Percentiles rank a stretch among this genome's conserved stretches.
Evolutionary conservation across 2,113 vertebrate genomes (phyloP).

Genomic region (Trogon melanurus): DNA sequence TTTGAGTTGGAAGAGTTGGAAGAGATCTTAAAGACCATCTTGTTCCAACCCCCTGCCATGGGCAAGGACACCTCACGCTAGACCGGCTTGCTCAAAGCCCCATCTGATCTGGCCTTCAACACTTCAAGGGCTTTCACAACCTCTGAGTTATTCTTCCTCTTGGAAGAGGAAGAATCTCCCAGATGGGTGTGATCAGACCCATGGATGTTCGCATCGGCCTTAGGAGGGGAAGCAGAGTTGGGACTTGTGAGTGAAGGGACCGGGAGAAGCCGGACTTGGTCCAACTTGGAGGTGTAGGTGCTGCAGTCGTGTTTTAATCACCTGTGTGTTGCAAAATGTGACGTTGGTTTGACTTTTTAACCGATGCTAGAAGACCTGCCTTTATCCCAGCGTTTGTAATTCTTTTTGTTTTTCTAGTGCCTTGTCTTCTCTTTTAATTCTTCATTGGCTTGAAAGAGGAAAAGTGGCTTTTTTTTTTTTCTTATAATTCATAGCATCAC

Average conservation of each 20-base stretch:
- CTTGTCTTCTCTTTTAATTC: neutral
- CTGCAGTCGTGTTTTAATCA: neutral
- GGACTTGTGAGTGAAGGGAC: neutral
- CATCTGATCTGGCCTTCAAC: too few relatives aligned
- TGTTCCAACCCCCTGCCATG: too few relatives aligned
- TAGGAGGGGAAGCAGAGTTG: neutral
- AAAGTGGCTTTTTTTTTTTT: neutral
- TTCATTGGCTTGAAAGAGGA: neutral
- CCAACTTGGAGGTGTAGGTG: neutral
- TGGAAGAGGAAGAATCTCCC: neutral
- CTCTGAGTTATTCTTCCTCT: neutral
- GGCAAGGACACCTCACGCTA: too few relatives aligned
- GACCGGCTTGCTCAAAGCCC: too few relatives aligned
- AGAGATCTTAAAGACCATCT: too few relatives aligned
- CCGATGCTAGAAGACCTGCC: neutral
- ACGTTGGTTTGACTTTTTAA: neutral
- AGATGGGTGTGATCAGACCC: neutral
- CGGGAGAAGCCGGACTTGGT: neutral
- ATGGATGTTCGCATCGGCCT: neutral
- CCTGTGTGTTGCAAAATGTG: neutral
- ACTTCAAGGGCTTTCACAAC: too few relatives aligned
- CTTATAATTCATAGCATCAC: neutral
- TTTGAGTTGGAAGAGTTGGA: too few relatives aligned
- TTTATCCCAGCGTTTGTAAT: neutral
- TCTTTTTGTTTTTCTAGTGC: neutral